These are phyloP conservation scores for Mesitornis unicolor DNA, from an alignment of 2,113 vertebrate species.

Conservation along the genomic window DNA sequence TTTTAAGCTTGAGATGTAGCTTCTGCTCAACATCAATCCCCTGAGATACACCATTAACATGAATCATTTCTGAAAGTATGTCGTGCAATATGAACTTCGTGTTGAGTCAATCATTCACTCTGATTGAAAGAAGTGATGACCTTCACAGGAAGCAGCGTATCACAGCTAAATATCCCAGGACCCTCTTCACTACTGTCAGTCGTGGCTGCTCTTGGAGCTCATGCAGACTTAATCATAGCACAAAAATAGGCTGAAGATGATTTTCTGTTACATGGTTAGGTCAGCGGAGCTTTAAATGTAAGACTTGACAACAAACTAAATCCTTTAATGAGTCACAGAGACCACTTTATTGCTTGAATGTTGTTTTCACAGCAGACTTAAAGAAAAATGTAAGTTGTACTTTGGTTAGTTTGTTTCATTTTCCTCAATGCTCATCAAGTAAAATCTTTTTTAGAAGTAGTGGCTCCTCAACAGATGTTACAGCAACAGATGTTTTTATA, in stretches of 20 bases:
- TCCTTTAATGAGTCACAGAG: neutral
- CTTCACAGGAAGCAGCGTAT: slow-evolving; percentile 72
- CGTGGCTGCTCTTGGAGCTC: slow-evolving; percentile 15
- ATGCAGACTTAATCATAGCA: neutral
- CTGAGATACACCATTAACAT: slow-evolving; percentile 76
- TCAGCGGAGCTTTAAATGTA: neutral
- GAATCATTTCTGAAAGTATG: slow-evolving; percentile 78
- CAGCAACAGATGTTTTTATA: neutral
- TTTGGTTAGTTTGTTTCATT: neutral
- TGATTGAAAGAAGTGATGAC: slow-evolving; percentile 75
- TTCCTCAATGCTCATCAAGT: neutral
- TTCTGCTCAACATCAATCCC: slow-evolving; percentile 79
- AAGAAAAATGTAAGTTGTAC: neutral
- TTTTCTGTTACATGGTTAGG: neutral
- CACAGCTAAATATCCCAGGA: slow-evolving; percentile 66
- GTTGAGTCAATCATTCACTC: slow-evolving; percentile 75
- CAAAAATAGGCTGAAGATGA: slow-evolving; percentile 12
- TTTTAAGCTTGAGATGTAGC: slow-evolving; percentile 78
- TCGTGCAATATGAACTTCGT: slow-evolving; percentile 71
- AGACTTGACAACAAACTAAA: neutral
- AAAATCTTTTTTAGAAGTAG: neutral
- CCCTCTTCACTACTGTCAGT: slow-evolving; percentile 26
- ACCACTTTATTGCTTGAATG: neutral
- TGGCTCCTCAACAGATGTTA: neutral
- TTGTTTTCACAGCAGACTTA: neutral